Conservation (phyloP, 1,140 invertebrate species). For the Leptoteleia sp. region DNA sequence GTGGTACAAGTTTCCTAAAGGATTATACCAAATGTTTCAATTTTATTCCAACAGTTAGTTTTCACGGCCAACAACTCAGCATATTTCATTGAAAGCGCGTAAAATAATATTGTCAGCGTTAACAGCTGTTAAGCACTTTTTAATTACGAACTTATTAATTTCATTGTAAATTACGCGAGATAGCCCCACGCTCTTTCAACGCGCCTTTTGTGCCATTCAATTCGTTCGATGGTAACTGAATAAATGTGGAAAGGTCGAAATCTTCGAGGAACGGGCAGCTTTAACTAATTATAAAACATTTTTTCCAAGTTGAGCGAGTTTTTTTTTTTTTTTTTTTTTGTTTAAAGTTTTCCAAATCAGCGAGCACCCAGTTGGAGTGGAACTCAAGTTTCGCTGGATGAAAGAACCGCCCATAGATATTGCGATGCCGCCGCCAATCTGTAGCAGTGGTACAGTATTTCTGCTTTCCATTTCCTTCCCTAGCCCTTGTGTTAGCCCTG, state of each 20-base stretch:
- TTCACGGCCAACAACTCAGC: too few species aligned
- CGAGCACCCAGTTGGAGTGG: conserved; percentile 24
- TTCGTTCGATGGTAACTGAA: conserved; percentile 18
- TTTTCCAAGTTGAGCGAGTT: conserved; percentile 23
- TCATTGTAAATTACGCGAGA: conserved; percentile 5
- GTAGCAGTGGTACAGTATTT: conserved; percentile 34
- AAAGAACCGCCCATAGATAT: conserved; percentile 52
- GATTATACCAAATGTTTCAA: too few species aligned
- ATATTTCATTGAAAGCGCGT: too few species aligned
- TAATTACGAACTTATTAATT: conserved; percentile 6
- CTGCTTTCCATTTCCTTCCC: conserved; percentile 51
- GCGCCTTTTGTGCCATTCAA: conserved; percentile 4
- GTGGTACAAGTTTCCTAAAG: too few species aligned
- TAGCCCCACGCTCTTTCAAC: background rate
- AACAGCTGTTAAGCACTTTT: background rate
- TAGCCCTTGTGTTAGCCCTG: conserved; percentile 36
- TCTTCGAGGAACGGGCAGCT: conserved; percentile 13
- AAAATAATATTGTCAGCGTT: too few species aligned
- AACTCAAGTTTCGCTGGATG: conserved; percentile 34
- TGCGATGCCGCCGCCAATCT: conserved; percentile 26
- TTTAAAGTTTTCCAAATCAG: conserved; percentile 48
- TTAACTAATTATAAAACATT: conserved; percentile 42
- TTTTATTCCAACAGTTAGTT: too few species aligned
- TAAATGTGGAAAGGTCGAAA: conserved; percentile 6
- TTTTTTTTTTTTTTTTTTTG: too few species aligned